A percentile compares a stretch with the other conserved stretches of the same genome.
phyloP scores from a whole-genome alignment of 2,888 invertebrate species.

The Hecatera dysodea region DNA sequence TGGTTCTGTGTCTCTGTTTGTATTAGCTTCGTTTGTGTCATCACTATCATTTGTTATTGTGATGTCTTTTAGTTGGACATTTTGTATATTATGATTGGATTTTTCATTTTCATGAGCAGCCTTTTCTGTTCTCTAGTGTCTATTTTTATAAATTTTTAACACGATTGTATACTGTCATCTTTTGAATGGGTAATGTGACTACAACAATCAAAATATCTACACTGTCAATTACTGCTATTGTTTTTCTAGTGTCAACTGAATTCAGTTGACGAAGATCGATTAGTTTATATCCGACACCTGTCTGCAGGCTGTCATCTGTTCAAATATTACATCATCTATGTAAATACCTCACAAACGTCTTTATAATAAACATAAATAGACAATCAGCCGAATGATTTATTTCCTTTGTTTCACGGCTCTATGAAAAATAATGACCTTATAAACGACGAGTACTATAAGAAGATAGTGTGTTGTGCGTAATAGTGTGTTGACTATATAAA shows the following conservation, averaged over 20 bases:
- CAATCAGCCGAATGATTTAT: slow-evolving; percentile 64
- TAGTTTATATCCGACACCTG: slow-evolving; percentile 37
- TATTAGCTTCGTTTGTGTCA: slow-evolving; percentile 13
- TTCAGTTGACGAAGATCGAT: slow-evolving; percentile 41
- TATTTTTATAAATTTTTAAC: too few relatives aligned
- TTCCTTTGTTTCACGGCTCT: slow-evolving; percentile 64
- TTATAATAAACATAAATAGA: slow-evolving; percentile 66
- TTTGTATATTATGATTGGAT: accelerated
- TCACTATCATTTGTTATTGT: neutral
- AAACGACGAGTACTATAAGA: slow-evolving; percentile 42
- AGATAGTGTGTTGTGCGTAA: slow-evolving; percentile 48
- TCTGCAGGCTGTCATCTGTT: slow-evolving; percentile 43
- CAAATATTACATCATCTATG: slow-evolving; percentile 59
- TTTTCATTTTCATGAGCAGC: neutral
- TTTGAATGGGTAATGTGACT: neutral
- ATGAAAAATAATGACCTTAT: slow-evolving; percentile 66
- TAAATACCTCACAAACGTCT: slow-evolving; percentile 59
- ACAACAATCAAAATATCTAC: neutral
- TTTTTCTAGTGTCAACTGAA: slow-evolving; percentile 12
- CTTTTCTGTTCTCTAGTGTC: too few relatives aligned
- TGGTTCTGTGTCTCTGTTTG: slow-evolving; percentile 30
- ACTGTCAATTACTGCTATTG: slow-evolving; percentile 25
- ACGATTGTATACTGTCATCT: too few relatives aligned
- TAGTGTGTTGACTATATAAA: slow-evolving; percentile 57
- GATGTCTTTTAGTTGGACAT: neutral